A percentile compares a stretch with the other conserved stretches of the same genome.
Conservation (phyloP, 92 coral and sea anemone species). For the Isaurus tuberculatus region DNA sequence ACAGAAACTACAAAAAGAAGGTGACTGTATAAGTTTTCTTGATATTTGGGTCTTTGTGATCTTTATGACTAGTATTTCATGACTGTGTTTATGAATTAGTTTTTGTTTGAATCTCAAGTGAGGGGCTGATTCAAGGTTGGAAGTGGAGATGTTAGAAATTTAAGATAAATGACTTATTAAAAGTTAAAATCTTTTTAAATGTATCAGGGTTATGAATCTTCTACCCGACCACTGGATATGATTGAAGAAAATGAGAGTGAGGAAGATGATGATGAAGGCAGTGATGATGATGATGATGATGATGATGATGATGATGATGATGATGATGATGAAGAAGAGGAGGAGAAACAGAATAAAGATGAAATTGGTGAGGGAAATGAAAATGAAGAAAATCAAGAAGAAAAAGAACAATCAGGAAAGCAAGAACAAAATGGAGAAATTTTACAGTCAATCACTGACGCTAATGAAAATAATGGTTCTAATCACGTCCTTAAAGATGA, state of each 20-base stretch:
- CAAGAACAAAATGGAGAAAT: constrained; percentile 43
- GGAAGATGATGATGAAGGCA: constrained; percentile 16
- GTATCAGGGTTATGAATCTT: constrained; percentile 16
- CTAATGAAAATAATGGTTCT: not conserved
- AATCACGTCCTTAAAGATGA: not conserved
- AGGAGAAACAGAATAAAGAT: not conserved
- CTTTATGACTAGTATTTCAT: too few species aligned
- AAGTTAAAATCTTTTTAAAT: not conserved
- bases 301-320: constrained; percentile 14
- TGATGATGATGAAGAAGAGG: not conserved
- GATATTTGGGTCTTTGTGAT: too few species aligned
- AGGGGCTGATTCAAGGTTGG: too few species aligned
- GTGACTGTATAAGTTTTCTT: too few species aligned
- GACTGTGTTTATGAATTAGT: too few species aligned
- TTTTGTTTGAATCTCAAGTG: too few species aligned
- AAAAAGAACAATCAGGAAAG: not conserved
- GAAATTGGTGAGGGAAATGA: not conserved
- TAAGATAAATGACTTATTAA: too few species aligned
- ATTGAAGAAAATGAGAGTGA: constrained; percentile 23
- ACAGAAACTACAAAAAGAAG: too few species aligned
- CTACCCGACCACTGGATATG: constrained; percentile 9
- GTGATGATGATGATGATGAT: not conserved
- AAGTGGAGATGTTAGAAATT: too few species aligned
- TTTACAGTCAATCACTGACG: not conserved
- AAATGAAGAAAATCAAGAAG: constrained; percentile 8